A percentile compares a stretch with the other conserved stretches of the same genome.
Conservation (phyloP, 2,797 vertebrate genomes). For the Rhynchonycteris naso region DNA sequence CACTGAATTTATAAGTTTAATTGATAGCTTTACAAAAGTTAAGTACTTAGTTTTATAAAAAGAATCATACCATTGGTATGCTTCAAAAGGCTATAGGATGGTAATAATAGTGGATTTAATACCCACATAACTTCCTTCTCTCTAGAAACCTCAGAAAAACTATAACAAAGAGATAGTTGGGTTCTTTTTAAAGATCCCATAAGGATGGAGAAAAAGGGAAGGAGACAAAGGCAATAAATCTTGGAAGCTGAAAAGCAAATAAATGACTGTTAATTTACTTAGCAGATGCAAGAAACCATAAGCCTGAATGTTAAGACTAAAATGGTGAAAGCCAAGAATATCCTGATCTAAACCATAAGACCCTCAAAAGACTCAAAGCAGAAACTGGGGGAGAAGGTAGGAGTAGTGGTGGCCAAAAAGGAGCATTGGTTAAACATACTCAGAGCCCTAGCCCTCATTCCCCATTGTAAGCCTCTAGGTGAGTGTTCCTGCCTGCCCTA, state of each 20-base stretch:
- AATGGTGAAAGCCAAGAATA: slow-evolving; percentile 41
- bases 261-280: slow-evolving; percentile 18
- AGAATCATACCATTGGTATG: neutral
- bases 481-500: neutral
- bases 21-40: slow-evolving; percentile 15
- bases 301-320: slow-evolving; percentile 30
- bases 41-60: slow-evolving; percentile 32
- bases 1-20: slow-evolving; percentile 11
- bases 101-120: slow-evolving; percentile 30
- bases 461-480: neutral
- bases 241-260: slow-evolving; percentile 47
- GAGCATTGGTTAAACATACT: neutral
- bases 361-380: neutral
- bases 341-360: slow-evolving; percentile 44
- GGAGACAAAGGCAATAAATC: slow-evolving; percentile 39
- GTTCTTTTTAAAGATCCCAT: neutral
- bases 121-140: neutral
- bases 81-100: slow-evolving; percentile 10
- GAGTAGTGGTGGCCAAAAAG: neutral
- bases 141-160: slow-evolving; percentile 8
- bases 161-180: neutral
- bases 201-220: slow-evolving; percentile 14
- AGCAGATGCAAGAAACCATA: slow-evolving; percentile 40
- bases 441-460: neutral
- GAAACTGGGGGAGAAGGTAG: neutral